Evolutionary conservation across 1,140 invertebrate species (phyloP).

Genomic region (Tetragonula clypearis): DNA sequence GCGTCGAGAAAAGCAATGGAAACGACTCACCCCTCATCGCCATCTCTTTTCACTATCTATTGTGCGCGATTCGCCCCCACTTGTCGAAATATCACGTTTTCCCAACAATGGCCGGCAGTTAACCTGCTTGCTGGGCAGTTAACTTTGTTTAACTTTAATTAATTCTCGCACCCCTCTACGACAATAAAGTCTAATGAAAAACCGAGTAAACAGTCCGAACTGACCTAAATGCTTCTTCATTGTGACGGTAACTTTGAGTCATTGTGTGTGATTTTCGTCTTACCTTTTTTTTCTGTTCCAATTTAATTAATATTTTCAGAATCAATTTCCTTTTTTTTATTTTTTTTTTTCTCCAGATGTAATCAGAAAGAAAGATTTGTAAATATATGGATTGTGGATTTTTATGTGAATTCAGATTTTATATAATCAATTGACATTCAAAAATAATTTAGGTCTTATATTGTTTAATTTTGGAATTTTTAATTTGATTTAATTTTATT

Average conservation of each 20-base stretch:
- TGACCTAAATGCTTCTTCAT: conserved; percentile 55
- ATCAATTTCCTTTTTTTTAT: neutral
- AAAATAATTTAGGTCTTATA: no score
- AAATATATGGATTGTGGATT: no score
- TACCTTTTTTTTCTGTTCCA: neutral
- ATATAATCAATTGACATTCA: no score
- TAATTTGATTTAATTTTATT: no score
- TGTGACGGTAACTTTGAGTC: conserved; percentile 9
- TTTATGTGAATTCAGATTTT: no score
- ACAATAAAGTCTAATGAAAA: conserved; percentile 77
- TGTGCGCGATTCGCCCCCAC: neutral
- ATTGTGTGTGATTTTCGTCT: neutral
- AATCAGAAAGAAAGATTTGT: no score
- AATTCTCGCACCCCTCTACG: conserved; percentile 64
- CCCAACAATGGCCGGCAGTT: conserved; percentile 66
- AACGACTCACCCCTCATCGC: neutral
- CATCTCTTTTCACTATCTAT: conserved; percentile 22
- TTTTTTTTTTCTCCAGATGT: no score
- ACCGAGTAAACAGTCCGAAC: conserved; percentile 67
- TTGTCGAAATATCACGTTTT: conserved; percentile 33
- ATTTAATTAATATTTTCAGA: neutral
- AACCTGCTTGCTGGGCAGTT: conserved; percentile 73
- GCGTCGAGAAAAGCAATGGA: neutral
- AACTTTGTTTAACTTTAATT: conserved; percentile 78
- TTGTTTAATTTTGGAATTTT: no score